These are phyloP conservation scores for Agonopterix alstromeriana DNA, from an alignment of 2,888 invertebrate genomes.

Conservation along the genomic window DNA sequence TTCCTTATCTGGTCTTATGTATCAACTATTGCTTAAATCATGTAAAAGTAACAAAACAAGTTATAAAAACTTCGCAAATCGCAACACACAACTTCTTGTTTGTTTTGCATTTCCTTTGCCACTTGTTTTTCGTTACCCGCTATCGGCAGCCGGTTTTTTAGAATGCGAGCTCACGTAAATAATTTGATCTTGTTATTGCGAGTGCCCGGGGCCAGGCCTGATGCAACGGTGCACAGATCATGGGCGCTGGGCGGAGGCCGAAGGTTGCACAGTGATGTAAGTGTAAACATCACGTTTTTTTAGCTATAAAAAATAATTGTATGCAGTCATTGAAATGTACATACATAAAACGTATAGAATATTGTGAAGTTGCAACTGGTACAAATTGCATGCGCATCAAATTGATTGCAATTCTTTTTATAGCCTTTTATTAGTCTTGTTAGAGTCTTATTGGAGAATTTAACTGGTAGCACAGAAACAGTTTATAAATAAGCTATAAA, in stretches of 20 bases:
- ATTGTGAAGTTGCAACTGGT: too few species aligned
- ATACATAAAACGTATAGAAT: too few species aligned
- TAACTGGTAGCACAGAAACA: too few species aligned
- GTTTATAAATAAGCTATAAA: too few species aligned
- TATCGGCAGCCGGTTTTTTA: conserved; percentile 1
- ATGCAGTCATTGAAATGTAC: too few species aligned
- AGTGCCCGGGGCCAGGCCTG: conserved; percentile 2
- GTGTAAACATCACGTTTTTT: background rate
- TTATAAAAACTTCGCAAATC: too few species aligned
- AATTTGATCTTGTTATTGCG: conserved; percentile 6
- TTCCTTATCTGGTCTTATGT: too few species aligned
- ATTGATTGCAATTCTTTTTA: background rate
- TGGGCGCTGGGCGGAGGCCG: conserved; percentile 5
- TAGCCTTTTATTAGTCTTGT: too few species aligned
- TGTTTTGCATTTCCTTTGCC: conserved; percentile 1
- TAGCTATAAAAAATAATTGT: too few species aligned
- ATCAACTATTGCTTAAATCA: too few species aligned
- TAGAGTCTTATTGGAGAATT: too few species aligned
- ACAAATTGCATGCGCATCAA: background rate
- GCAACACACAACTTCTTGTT: background rate
- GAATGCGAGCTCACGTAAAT: conserved; percentile 7
- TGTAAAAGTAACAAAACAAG: too few species aligned
- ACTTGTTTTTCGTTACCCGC: background rate
- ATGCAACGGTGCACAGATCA: conserved; percentile 4
- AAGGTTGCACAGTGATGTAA: conserved; percentile 15